phyloP scores from a whole-genome alignment of 2,888 invertebrate species.

The Formica aserva region DNA sequence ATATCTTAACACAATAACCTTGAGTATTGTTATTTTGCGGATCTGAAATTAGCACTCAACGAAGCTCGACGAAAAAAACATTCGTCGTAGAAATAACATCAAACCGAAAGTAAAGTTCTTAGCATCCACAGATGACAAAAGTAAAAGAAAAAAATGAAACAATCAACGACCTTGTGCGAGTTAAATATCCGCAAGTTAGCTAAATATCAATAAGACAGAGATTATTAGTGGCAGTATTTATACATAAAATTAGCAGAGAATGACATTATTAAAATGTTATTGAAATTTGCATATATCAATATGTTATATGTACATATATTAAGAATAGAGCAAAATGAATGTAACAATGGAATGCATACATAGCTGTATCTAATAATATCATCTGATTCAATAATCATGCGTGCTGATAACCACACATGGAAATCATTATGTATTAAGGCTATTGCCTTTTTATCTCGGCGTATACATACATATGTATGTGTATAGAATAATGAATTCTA shows the following conservation, averaged over 20 bases:
- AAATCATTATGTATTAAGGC: neutral
- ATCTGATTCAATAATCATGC: neutral
- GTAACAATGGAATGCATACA: neutral
- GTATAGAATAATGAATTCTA: neutral
- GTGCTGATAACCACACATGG: neutral
- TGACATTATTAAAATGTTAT: neutral
- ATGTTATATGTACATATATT: neutral
- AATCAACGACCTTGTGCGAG: neutral
- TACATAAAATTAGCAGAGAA: neutral
- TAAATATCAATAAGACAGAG: conserved; percentile 5
- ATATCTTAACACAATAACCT: neutral
- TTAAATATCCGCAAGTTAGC: neutral
- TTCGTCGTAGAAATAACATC: neutral
- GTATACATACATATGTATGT: neutral
- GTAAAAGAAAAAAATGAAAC: neutral
- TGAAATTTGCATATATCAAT: neutral
- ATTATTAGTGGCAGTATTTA: neutral
- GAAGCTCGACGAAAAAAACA: neutral
- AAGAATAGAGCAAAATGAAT: neutral
- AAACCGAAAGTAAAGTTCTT: neutral
- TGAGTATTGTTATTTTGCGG: neutral
- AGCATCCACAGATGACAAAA: neutral
- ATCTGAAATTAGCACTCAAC: neutral
- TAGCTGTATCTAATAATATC: conserved; percentile 13
- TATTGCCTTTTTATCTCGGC: conserved; percentile 20